Base-by-base conservation (phyloP, 2,888 invertebrate species). In the Isoperla grammatica region DNA sequence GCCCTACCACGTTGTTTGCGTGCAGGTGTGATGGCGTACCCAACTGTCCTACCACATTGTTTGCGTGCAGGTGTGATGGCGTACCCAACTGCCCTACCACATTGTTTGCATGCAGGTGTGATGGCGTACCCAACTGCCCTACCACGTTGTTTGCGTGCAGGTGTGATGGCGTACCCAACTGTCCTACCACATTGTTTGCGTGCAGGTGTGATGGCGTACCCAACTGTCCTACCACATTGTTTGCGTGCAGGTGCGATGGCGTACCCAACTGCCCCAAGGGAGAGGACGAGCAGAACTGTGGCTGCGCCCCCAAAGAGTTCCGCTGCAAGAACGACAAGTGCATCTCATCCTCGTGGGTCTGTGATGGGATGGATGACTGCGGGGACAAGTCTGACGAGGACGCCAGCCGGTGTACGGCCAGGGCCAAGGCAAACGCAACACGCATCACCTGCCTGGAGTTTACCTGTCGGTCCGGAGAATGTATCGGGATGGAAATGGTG, bases 311-410 rank as follows among this genome's bases (percentile, higher is more conserved):
- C 2, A 76, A 75, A 0, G 71, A 79, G 68, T 86, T 82, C 68
- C 70, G 76, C 64, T 84, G 86, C 72, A 67, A 71, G 19, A 79
- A 85, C 74, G 76, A 77, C 55, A 78, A 75, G 48, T 82, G 91
- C 66, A 79, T 91, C 37, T 76, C 80, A 0, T 67, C 68, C 1
- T 68, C 73, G 8, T 83, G 84, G 78, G 68, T 83, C 63, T 83
- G 82, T 76, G 80, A 90, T 67, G 77, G 79, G 0, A 69, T 71
- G 0, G 76, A 80, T 55, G 87, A 91, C 69, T 92, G 91, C 69
- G 71, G 72, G 0, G 90, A 91, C 68, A 81, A 81, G 11, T 85
- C 85, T 0, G 91, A 92, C 69, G 91, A 92, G 71, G 80, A 79
- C 9, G 57, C 22, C 4, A 46, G 40, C 23, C 12, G n/a, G 8